Base-by-base conservation (phyloP, 2,888 invertebrate species). In the Blastobasis lacticolella region DNA sequence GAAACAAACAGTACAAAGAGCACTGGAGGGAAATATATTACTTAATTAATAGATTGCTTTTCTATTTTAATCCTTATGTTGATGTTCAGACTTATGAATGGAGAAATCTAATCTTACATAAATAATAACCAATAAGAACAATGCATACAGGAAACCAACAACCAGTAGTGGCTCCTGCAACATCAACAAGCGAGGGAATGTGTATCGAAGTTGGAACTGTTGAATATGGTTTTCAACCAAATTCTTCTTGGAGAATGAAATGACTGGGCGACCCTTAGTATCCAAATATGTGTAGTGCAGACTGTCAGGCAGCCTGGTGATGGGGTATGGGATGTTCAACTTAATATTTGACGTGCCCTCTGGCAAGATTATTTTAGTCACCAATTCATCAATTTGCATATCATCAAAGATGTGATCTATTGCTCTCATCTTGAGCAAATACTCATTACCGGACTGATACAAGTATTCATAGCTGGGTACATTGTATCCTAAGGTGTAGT, bases 341-440 rank as follows among this genome's bases (percentile, higher is more conserved):
- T 95, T 92, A 49, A 97, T 91, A 68, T 94, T 92, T n/a, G 92
- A 90, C 8, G 95, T 91, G 43, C 98, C 97, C 78, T 99, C 99
- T 0, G 99, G 99, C 54, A 99, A 88, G 66, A 99, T 95, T 49
- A 99, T 92, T 73, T 94, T 95, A 0, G 99, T 92, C 40, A 92
- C 90, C 40, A 97, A 85, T 65, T 98, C 94, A 69, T 99, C 97
- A 49, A 99, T 93, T 49, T 95, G 92, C 95, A 98, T 97, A 65
- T 99, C 97, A 84, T 99, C 98, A 81, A 94, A 98, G 46, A 99
- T 92, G 74, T 99, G 99, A 81, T 99, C 99, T 60, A 99, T 86
- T n/a, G 98, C 88, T 58, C 98, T 92, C 94, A 99, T 96, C 75
- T 95, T 96, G 51, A 99, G 83, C 45, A 94, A 90, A 78, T 94